These are phyloP conservation scores for Ammodramus savannarum DNA, from an alignment of 2,113 vertebrate genomes.

Conservation along the genomic window DNA sequence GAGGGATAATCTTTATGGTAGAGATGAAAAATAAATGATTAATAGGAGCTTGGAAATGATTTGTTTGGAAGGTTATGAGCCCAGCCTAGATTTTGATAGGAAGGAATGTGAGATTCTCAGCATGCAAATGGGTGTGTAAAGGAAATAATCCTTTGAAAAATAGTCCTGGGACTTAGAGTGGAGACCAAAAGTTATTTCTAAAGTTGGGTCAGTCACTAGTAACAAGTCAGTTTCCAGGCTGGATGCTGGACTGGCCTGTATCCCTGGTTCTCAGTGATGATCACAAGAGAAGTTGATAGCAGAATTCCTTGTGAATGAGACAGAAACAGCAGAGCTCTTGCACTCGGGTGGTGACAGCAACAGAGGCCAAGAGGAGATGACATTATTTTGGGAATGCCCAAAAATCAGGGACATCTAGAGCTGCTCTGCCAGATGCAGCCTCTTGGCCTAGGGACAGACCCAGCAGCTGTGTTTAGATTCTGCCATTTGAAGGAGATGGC, in stretches of 20 bases:
- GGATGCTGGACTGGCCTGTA: background rate
- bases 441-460: background rate
- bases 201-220: background rate
- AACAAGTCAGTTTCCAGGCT: background rate
- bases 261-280: background rate
- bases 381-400: background rate
- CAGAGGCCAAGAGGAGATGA: background rate
- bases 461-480: background rate
- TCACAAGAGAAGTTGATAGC: background rate
- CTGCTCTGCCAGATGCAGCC: background rate
- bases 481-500: background rate
- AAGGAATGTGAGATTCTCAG: conserved; percentile 9
- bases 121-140: background rate
- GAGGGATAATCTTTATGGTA: background rate
- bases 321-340: background rate
- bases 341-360: background rate
- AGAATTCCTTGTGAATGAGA: background rate
- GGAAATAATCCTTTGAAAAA: conserved; percentile 1
- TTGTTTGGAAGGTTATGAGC: conserved; percentile 4
- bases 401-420: background rate
- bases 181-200: background rate
- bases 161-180: background rate
- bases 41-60: background rate
- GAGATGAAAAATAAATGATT: conserved; percentile 30
- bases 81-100: conserved; percentile 18